Base-by-base conservation (phyloP, 2,797 vertebrate species). In the Austrolebias charrua region DNA sequence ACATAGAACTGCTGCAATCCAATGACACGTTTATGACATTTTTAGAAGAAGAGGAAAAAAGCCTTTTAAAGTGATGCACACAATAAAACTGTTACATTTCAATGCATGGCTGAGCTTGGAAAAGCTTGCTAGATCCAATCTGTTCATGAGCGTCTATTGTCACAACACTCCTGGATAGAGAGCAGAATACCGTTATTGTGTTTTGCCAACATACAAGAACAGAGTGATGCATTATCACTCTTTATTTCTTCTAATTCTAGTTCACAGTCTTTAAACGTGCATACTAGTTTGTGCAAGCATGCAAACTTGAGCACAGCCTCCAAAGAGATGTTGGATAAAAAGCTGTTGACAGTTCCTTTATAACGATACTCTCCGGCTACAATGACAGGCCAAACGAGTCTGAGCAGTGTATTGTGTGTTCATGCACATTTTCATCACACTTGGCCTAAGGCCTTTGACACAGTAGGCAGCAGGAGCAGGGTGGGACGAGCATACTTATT, bases 381-480 rank as follows among this genome's bases (percentile, higher is more conserved):
- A 45, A 13, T 14, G 47, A 91, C 83, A 86, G 75, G 81, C 71
- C 60, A 68, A 91, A 89, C 94, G 93, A 92, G 94, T 91, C 92
- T 82, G 90, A 85, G 91, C 94, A 94, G 86, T 59, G 48, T 29
- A n/a, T 50, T 87, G 69, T 73, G 82, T 79, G 59, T 88, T 52
- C 29, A 89, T 91, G 86, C 31, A 82, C 74, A 71, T 86, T 86
- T 87, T 91, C 83, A 86, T 85, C 87, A 82, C 88, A 64, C 76
- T 73, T 72, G 59, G 90, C 93, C 93, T 35, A 0, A 75, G 92
- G 93, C 71, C 67, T 77, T 71, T 53, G 46, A 72, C 76, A 80
- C 79, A 87, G 86, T 93, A 94, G 89, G 92, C 77, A 93, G 72
- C 81, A 67, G 84, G 91, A 82, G 76, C 63, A 78, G 78, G 88